Conservation (phyloP, 35 echinoderm and acorn worm genomes). For the Nesometra sesokonis region DNA sequence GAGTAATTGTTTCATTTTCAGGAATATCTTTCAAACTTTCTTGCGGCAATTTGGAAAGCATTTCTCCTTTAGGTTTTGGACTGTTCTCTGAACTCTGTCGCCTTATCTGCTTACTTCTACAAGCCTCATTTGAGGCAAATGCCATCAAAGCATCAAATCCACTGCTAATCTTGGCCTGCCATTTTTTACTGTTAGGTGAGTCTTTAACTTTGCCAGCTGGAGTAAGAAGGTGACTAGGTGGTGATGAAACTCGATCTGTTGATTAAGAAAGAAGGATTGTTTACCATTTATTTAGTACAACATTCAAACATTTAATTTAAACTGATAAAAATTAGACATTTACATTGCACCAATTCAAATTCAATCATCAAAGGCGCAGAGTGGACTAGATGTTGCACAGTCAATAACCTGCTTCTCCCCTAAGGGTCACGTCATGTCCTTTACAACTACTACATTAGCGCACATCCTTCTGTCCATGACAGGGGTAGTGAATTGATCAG, state of each 20-base stretch:
- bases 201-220: conserved; percentile 35
- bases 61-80: not conserved
- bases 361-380: too few relatives aligned
- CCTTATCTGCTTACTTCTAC: not conserved
- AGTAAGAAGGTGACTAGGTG: not conserved
- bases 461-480: too few relatives aligned
- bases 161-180: conserved; percentile 85
- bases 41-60: not conserved
- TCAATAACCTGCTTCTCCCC: too few relatives aligned
- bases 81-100: not conserved
- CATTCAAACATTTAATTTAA: not conserved
- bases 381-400: too few relatives aligned
- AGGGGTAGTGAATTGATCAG: too few relatives aligned
- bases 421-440: too few relatives aligned
- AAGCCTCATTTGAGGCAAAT: conserved; percentile 53
- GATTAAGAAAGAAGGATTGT: not conserved
- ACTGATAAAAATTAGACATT: too few relatives aligned
- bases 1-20: not conserved
- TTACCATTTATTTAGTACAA: not conserved
- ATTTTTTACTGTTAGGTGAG: conserved; percentile 72
- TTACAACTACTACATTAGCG: too few relatives aligned
- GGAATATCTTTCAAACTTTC: not conserved
- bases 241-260: not conserved
- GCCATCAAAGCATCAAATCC: conserved; percentile 89
- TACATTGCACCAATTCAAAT: too few relatives aligned